phyloP scores from a whole-genome alignment of 2,888 invertebrate genomes.

The Noctua janthe region DNA sequence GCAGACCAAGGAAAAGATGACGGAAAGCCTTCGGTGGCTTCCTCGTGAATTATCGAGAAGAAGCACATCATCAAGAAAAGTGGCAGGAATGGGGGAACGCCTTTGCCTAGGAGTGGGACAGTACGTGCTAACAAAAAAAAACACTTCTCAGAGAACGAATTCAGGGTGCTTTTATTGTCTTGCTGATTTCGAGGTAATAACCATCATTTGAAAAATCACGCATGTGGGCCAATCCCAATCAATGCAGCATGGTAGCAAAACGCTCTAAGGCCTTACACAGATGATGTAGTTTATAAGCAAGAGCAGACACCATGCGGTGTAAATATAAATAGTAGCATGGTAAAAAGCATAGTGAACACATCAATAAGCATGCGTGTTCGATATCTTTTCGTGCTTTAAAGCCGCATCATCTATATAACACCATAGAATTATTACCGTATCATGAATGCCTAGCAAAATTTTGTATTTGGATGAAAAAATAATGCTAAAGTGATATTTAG shows the following conservation, averaged over 20 bases:
- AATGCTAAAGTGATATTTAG: not conserved
- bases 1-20: not conserved
- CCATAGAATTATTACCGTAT: not conserved
- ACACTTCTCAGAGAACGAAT: not conserved
- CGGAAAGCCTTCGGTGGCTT: not conserved
- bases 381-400: not conserved
- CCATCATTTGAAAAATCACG: not conserved
- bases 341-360: slow-evolving; percentile 2
- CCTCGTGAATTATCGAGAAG: not conserved
- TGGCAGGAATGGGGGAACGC: not conserved
- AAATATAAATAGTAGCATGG: slow-evolving; percentile 2
- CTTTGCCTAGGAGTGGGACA: not conserved
- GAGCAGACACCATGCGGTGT: not conserved
- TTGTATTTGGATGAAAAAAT: not conserved
- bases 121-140: not conserved
- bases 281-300: not conserved
- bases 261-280: not conserved
- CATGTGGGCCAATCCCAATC: not conserved
- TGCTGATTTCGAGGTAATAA: not conserved
- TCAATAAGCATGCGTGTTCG: slow-evolving; percentile 4
- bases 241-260: not conserved
- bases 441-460: slow-evolving; percentile 3
- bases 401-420: not conserved
- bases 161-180: not conserved
- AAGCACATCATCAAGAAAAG: not conserved